Base-by-base conservation (phyloP, 2,888 invertebrate genomes). In the Stictocephala bisonia region DNA sequence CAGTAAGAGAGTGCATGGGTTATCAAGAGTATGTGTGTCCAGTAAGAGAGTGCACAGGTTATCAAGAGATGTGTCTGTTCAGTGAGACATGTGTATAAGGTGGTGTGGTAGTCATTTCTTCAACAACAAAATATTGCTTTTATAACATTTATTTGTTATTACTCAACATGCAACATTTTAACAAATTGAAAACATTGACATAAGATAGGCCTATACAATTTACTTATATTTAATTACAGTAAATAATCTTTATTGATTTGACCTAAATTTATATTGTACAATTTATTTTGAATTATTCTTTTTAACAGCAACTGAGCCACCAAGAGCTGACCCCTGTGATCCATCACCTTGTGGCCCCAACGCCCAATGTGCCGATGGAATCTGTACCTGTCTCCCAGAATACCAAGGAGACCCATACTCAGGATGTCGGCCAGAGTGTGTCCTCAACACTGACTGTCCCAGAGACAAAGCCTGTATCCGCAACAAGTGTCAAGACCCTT, bases 401-500 rank as follows among this genome's bases (percentile, higher is more conserved):
- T 78, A 74, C 66, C 77, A 77, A 74, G 86, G 86, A 71, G 85
- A 86, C 78, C 86, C 86, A 35, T 84, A 83, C 53, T 73, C 80
- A 9, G 81, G 82, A 2, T 94, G 94, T 82, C 87, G 93, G 78
- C 94, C 94, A 2, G 93, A 94, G 84, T 94, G 94, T 83, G 88
- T 92, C n/a, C 84, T 92, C 3, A 93, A 90, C 81, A 84, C 86
- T 13, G 93, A 94, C 79, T 94, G 94, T 83, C 84, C 89, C 24
- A 87, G 88, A 79, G 86, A 90, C 81, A 88, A 87, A 81, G 90
- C 93, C 75, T 94, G 93, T 80, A 85, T 89, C 0, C 86, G 86
- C 79, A 91, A 90, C 81, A 93, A 93, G 84, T 95, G 94, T 81
- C 82, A 86, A 60, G 90, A 93, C 82, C 94, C 94, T 51, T 94